Evolutionary conservation across 2,888 invertebrate species (phyloP), one percentile per base, ranked within the genome.

Genomic region (Drosophila eohydei): DNA sequence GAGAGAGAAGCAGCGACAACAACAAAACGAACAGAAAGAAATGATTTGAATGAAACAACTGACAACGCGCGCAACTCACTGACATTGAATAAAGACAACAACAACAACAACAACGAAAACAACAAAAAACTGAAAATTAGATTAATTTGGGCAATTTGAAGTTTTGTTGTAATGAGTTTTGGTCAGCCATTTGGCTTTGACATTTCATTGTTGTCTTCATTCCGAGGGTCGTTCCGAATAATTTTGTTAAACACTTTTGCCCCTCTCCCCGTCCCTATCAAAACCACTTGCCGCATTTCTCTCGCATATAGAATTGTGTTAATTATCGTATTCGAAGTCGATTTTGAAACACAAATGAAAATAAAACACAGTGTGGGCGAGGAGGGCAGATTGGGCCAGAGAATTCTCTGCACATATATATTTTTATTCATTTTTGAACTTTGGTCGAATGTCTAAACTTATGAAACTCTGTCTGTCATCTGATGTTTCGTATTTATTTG

Each of bases 91-190:
- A 67, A 60, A 59, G 50, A 54, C 51, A 56, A 43, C 50, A 70
- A 60, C 65, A 73, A 71, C n/a, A 59, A 28, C 54, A 71, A 66
- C 70, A 62, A 54, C n/a, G 50, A 34, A 48, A 70, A 68, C 71
- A 70, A 71, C 69, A 68, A 74, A 63, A 44, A 70, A 68, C 78
- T 71, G 66, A 75, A 71, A 79, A 89, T 85, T 83, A 88, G 89
- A 91, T 91, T 91, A 90, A 91, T 91, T 90, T 87, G 86, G 80
- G 87, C 82, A 89, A 90, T 91, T 91, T 81, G 78, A 87, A 83
- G 83, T 85, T 90, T 90, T 77, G 83, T 90, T 89, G 88, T 91
- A 90, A 91, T 90, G 90, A 88, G 76, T 83, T 83, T 81, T 81
- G 80, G 78, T 81, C 84, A 81, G 83, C 84, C 83, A 89, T 90